A percentile compares a stretch with the other conserved stretches of the same genome.
phyloP scores from a whole-genome alignment of 2,113 vertebrate species.

The Serilophus lunatus region DNA sequence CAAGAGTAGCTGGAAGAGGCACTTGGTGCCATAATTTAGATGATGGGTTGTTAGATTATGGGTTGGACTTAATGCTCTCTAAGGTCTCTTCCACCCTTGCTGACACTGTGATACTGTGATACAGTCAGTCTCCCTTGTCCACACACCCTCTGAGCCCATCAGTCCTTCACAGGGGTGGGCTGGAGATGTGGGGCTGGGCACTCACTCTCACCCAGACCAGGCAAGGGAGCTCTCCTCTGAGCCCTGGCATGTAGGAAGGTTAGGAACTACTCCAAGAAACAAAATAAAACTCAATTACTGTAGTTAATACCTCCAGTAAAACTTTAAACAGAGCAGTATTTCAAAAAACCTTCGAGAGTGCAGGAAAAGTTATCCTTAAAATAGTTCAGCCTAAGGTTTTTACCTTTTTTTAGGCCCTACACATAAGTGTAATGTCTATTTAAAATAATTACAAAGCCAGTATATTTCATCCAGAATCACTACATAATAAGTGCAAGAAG shows the following conservation, averaged over 20 bases:
- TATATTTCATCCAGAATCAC: not conserved
- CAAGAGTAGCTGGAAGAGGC: too few species aligned
- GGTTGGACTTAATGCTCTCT: too few species aligned
- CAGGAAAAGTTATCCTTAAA: not conserved
- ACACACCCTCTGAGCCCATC: not conserved
- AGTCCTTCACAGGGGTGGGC: not conserved
- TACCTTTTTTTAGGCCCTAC: not conserved
- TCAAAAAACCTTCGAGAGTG: not conserved
- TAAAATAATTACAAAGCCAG: slow-evolving; percentile 17
- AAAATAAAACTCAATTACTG: not conserved
- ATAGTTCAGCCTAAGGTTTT: not conserved
- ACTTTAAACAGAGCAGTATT: not conserved
- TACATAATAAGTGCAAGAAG: not conserved
- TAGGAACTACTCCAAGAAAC: not conserved
- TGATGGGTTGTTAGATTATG: too few species aligned
- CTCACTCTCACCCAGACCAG: not conserved
- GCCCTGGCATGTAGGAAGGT: not conserved
- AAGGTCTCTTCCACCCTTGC: too few species aligned
- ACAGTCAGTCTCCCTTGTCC: not conserved
- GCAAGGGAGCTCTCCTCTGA: not conserved
- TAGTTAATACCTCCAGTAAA: not conserved
- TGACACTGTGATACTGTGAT: too few species aligned
- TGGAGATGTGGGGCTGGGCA: not conserved
- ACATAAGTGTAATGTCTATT: not conserved
- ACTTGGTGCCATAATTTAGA: too few species aligned